These are phyloP conservation scores for Protobothrops flavoviridis DNA, from an alignment of 2,113 vertebrate genomes.

Conservation along the genomic window DNA sequence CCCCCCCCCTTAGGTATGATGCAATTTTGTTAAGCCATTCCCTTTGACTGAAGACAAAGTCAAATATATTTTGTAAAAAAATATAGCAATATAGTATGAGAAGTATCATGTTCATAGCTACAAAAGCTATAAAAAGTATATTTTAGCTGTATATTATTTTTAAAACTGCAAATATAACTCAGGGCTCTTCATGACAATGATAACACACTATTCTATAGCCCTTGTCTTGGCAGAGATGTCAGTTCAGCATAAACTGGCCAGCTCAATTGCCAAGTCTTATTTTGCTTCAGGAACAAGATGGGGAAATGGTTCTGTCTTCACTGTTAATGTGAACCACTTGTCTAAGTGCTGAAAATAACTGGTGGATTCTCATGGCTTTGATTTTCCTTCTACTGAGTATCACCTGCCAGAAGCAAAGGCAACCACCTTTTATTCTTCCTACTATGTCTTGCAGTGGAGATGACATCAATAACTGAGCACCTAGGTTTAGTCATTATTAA, in stretches of 20 bases:
- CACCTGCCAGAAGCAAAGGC: background rate
- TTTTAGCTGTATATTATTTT: background rate
- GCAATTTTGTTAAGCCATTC: background rate
- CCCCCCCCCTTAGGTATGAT: background rate
- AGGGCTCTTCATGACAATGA: background rate
- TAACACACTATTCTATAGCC: background rate
- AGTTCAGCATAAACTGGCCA: background rate
- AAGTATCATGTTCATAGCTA: background rate
- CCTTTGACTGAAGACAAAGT: background rate
- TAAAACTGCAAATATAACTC: background rate
- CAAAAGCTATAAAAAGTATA: background rate
- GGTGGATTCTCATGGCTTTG: background rate
- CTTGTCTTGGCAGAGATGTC: background rate
- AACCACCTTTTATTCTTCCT: background rate
- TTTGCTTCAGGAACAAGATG: background rate
- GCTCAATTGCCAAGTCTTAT: background rate
- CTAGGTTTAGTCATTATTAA: background rate
- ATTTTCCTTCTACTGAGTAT: background rate
- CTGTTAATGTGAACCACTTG: background rate
- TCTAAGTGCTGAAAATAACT: background rate
- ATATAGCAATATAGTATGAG: background rate
- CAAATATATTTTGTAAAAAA: background rate
- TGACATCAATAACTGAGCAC: background rate
- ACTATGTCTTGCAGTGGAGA: background rate
- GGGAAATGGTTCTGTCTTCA: background rate